Conservation (phyloP, 2,113 vertebrate species). For the Oceanodroma tethys region DNA sequence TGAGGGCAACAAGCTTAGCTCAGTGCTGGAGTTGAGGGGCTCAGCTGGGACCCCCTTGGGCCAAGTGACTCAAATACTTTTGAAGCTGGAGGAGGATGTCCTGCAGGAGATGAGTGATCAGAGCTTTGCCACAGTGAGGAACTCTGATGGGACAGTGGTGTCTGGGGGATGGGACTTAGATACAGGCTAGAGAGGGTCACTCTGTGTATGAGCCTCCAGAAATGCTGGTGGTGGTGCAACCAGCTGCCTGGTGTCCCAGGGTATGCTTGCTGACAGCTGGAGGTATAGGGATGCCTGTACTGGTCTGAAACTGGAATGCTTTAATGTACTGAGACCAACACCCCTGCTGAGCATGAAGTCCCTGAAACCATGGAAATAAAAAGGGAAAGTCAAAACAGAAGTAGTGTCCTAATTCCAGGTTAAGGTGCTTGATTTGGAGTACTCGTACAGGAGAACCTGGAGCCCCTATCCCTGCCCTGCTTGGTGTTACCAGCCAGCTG, state of each 20-base stretch:
- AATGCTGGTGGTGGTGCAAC: not conserved
- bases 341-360: not conserved
- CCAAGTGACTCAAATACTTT: not conserved
- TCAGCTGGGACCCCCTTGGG: not conserved
- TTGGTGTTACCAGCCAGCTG: not conserved
- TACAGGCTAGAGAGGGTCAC: not conserved
- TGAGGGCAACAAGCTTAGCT: not conserved
- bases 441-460: not conserved
- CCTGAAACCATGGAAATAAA: not conserved
- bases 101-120: not conserved
- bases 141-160: not conserved
- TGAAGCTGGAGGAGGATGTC: not conserved
- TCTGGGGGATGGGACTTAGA: no score
- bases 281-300: not conserved
- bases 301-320: not conserved
- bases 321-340: not conserved
- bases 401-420: not conserved
- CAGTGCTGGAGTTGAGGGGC: rapidly evolving
- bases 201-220: not conserved
- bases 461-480: not conserved
- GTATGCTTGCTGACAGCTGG: not conserved
- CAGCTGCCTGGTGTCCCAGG: not conserved
- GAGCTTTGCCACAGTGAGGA: not conserved
- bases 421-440: not conserved
- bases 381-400: not conserved